Evolutionary conservation across 2,888 invertebrate genomes (phyloP), one percentile per base, ranked within the genome.

Genomic region (Philereme vetulata): DNA sequence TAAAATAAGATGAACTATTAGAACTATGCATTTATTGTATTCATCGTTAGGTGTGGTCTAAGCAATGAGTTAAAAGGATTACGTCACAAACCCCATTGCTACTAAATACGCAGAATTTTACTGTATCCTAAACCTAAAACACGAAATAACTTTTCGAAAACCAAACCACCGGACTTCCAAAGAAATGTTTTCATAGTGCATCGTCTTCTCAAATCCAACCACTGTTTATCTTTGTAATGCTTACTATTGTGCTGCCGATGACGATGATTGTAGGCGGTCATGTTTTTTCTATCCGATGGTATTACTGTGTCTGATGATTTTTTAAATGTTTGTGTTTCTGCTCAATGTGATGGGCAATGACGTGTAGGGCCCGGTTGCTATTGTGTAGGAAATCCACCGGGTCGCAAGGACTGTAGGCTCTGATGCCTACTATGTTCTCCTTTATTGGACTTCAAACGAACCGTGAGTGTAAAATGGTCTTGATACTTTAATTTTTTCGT

Each of bases 281-380:
- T 77, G 71, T 75, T 78, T 80, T 78, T 81, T 76, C 75, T 60
- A 56, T 58, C 52, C 62, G 68, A 61, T 58, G 72, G 71, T 77
- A 78, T 78, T 80, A 84, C 85, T 77, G 72, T 71, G 68, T 76
- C 77, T 88, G 90, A 90, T 90, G 88, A 88, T 86, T 79, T 88
- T 88, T 87, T 85, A 84, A 88, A 88, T 91, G 88, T 90, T 90
- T 91, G 80, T 84, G 77, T 90, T 90, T 90, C 90, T 88, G 87
- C 86, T 90, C 88, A 85, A 85, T 84, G 80, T 85, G 88, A 84
- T 77, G 84, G 72, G 77, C 79, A 79, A 72, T 87, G 89, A 89
- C 88, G 86, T 90, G 86, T 80, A 88, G 85, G 76, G 78, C 72
- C 78, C 72, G 72, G 69, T 63, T 66, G 71, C 82, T 75, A 84